Conservation (phyloP, 2,888 invertebrate species). For the Caenorhabditis japonica region DNA sequence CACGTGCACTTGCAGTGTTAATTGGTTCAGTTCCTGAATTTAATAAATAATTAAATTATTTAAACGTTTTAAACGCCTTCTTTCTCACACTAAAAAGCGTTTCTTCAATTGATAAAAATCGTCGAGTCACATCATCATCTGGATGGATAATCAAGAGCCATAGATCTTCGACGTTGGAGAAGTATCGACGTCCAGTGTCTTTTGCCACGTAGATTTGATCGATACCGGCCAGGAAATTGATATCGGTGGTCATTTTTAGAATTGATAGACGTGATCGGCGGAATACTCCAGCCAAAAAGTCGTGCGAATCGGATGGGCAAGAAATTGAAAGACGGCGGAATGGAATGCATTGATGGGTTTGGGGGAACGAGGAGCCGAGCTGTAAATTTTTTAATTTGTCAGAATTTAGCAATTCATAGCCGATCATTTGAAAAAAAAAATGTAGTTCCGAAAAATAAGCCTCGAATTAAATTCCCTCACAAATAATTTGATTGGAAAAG, state of each 20-base stretch:
- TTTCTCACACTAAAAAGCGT: conserved; percentile 58
- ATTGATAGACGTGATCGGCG: conserved; percentile 57
- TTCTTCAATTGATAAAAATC: conserved; percentile 50
- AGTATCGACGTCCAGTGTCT: conserved; percentile 55
- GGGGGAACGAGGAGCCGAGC: conserved; percentile 55
- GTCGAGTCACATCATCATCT: conserved; percentile 48
- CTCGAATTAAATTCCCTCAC: too few species aligned
- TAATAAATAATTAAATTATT: neutral
- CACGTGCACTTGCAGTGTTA: conserved; percentile 63
- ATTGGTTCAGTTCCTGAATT: conserved; percentile 53
- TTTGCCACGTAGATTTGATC: conserved; percentile 58
- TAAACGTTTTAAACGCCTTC: neutral
- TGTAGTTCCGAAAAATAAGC: too few species aligned
- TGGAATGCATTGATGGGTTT: conserved; percentile 53
- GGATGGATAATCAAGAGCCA: conserved; percentile 61
- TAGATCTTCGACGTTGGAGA: conserved; percentile 61
- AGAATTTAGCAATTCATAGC: neutral
- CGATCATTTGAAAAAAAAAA: neutral
- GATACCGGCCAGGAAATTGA: conserved; percentile 58
- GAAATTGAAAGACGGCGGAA: conserved; percentile 59
- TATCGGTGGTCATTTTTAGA: conserved; percentile 60
- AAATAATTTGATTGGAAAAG: too few species aligned
- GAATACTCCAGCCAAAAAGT: conserved; percentile 61
- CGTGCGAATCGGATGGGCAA: conserved; percentile 57
- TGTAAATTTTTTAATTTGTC: conserved; percentile 16